Base-by-base conservation (phyloP, 2,888 invertebrate species). In the Hofmannophila pseudospretella region DNA sequence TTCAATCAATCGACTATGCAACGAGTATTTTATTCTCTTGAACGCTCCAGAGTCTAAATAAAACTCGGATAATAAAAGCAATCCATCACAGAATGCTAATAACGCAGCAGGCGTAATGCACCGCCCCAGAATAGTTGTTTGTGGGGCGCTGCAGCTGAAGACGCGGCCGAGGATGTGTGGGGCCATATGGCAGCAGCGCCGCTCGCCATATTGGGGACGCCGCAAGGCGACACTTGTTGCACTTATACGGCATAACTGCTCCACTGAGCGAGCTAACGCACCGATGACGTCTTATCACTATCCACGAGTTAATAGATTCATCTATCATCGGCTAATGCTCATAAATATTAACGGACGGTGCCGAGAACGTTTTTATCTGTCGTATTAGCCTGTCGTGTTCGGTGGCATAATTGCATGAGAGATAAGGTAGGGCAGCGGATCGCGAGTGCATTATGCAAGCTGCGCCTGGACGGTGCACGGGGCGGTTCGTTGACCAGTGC, bases 401-500 rank as follows among this genome's bases (percentile, higher is more conserved):
- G 41, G 42, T 50, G 54, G 52, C 56, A 57, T 68, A 69, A 71
- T 64, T 71, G 73, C 72, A 68, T 68, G 66, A 56, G 61, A 64
- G 69, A 73, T 72, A 68, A 67, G 67, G 57, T 50, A 52, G 62
- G 58, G 65, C 61, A 63, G 63, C 53, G 59, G 52, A 54, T 59
- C 48, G 49, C 58, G 52, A 74, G 58, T 67, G 71, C 69, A 64
- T 82, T 80, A 80, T 82, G 81, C 82, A 81, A 84, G 81, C 61
- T 58, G 55, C 54, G 55, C 58, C 61, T 57, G 58, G 57, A 39
- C 41, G 41, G 50, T 52, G 55, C 56, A 49, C 54, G 62, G 61
- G 77, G 78, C 79, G 76, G 85, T 82, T 86, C 86, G 85, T 78
- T 85, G 86, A 85, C 85, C 86, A 85, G 82, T 71, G 77, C 82